Base-by-base conservation (phyloP, 2,888 invertebrate species). In the Tenthredo distinguenda region DNA sequence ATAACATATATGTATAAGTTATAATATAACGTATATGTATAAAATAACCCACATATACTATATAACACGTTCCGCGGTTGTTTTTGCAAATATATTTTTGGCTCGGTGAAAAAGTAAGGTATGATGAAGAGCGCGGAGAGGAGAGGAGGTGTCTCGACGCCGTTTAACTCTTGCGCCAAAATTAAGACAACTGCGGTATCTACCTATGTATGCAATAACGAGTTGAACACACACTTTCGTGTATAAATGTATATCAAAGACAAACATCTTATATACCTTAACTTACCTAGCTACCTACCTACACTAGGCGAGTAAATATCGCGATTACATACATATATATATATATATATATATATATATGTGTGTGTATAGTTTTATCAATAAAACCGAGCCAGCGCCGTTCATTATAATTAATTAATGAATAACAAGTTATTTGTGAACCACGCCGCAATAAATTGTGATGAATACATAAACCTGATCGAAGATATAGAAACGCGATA, bases 51-150 rank as follows among this genome's bases (percentile, higher is more conserved):
- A 55, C 3, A 15, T 15, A 47, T 47, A 15, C 3, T 58, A 10
- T 21, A 34, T 55, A 77, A 47, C 55, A 77, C 47, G n/a, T 31
- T 18, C 0, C 50, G 31, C 21, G 72, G 43, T 77, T 77, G 77
- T 77, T 77, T 77, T 77, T 77, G 55, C 77, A 31, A 55, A 55
- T 77, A 55, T 77, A 77, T 77, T 77, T 77, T 77, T 55, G 50
- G 47, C 76, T 47, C 76, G 34, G 7, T 7, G 9, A 15, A 18
- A 31, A 71, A 62, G 62, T 10, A 10, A 12, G 62, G 12, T 21
- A n/a, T 12, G 71, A 15, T 6, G 71, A 71, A 62, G 62, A 7
- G n/a, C 21, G 58, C 12, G 15, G 15, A 26, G 68, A 18, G 0
- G 1, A 12, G 68, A 18, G 3, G 18, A 68, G 31, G 68, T 31